A percentile compares a stretch with the other conserved stretches of the same genome.
Conservation (phyloP, 2,888 invertebrate genomes). For the Orthosia incerta region DNA sequence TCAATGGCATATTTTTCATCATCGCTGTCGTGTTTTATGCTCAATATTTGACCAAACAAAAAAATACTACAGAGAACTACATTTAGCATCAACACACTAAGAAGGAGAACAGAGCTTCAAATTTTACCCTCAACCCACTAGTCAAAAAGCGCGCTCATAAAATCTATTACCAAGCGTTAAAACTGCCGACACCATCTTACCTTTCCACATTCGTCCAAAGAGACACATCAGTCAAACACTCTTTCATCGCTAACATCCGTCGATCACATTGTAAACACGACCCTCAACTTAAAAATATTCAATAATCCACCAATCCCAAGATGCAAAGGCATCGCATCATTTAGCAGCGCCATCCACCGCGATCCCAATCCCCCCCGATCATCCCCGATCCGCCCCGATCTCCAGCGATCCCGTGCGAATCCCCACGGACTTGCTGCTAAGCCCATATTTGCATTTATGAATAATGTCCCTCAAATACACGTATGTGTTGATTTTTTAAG, state of each 20-base stretch:
- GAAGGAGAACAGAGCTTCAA: too few species aligned
- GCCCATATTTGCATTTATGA: conserved; percentile 74
- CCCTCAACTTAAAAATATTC: conserved; percentile 64
- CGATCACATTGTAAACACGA: conserved; percentile 51
- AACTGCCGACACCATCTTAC: conserved; percentile 1
- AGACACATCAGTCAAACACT: conserved; percentile 37
- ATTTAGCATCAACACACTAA: neutral
- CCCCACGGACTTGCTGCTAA: conserved; percentile 64
- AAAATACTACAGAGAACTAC: too few species aligned
- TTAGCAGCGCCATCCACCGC: conserved; percentile 58
- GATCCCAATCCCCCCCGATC: conserved; percentile 30
- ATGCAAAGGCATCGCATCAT: conserved; percentile 64
- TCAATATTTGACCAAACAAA: neutral
- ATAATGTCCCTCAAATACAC: conserved; percentile 67
- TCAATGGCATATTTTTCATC: neutral
- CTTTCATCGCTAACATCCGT: conserved; percentile 20
- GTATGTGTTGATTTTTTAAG: conserved; percentile 65
- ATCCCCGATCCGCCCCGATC: conserved; percentile 28
- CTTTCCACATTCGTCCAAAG: conserved; percentile 15
- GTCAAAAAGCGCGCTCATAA: neutral
- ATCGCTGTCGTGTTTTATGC: neutral
- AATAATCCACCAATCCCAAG: conserved; percentile 64
- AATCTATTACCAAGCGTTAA: conserved; percentile 14
- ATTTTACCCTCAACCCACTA: neutral
- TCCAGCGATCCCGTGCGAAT: conserved; percentile 36